phyloP scores from a whole-genome alignment of 2,888 invertebrate species.

The Erebia palarica region DNA sequence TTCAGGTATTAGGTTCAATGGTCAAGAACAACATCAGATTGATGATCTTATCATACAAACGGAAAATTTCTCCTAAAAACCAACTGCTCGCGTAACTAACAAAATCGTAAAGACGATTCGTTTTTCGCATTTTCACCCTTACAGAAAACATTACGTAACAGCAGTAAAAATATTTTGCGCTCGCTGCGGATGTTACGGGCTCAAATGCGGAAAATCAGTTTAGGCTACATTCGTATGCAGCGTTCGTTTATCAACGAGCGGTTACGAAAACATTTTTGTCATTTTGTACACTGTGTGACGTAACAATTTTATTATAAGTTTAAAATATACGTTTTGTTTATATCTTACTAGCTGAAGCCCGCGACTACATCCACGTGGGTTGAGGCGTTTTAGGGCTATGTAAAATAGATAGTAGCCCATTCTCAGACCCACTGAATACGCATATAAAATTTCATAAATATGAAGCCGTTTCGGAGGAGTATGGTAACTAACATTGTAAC shows the following conservation, averaged over 20 bases:
- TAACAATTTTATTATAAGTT: background rate
- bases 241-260: background rate
- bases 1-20: background rate
- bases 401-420: too few species aligned
- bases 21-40: conserved; percentile 11
- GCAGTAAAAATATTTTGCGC: conserved; percentile 29
- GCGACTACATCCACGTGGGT: too few species aligned
- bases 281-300: background rate
- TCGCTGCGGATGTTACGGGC: conserved; percentile 25
- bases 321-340: too few species aligned
- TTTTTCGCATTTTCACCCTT: conserved; percentile 6
- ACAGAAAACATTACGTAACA: conserved; percentile 13
- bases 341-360: too few species aligned
- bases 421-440: too few species aligned
- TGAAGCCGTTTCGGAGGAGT: too few species aligned
- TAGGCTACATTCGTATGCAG: conserved; percentile 18
- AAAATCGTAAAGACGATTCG: conserved; percentile 7
- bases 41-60: conserved; percentile 8
- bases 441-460: too few species aligned
- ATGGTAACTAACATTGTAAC: too few species aligned
- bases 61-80: conserved; percentile 6
- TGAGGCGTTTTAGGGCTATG: too few species aligned
- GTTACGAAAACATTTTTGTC: background rate
- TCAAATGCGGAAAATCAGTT: conserved; percentile 31
- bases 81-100: background rate